Conservation (phyloP, 1,140 invertebrate genomes). For the Pseudomyrmex concolor region DNA sequence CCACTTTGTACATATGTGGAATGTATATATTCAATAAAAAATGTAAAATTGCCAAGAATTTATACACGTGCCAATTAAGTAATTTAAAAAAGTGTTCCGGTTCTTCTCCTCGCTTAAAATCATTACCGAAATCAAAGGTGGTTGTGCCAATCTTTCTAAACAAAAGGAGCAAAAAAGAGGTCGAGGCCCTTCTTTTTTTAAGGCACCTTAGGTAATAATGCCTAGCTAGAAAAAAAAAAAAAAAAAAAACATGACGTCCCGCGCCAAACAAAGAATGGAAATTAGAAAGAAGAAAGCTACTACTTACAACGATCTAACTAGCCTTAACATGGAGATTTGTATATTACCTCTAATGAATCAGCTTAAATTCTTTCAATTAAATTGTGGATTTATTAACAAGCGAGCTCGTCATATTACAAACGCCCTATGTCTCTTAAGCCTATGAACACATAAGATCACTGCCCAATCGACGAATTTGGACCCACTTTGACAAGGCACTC, state of each 20-base stretch:
- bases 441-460: conserved; percentile 86
- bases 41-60: not conserved
- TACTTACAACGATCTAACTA: conserved; percentile 77
- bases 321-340: conserved; percentile 65
- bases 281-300: conserved; percentile 76
- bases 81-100: not conserved
- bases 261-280: conserved; percentile 79
- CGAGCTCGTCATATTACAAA: conserved; percentile 74
- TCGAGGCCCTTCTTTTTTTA: conserved; percentile 68
- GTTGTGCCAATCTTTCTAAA: conserved; percentile 19
- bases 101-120: not conserved
- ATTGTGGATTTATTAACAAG: conserved; percentile 65
- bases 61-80: not conserved
- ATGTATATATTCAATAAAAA: not conserved
- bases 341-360: conserved; percentile 69
- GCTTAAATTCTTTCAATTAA: conserved; percentile 52
- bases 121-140: not conserved
- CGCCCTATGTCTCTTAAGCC: conserved; percentile 80
- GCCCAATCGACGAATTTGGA: conserved; percentile 84
- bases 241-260: conserved; percentile 80
- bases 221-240: conserved; percentile 69
- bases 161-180: conserved; percentile 64
- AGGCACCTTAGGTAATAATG: conserved; percentile 74
- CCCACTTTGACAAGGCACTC: conserved; percentile 82
- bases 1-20: conserved; percentile 17